phyloP scores from a whole-genome alignment of 2,888 invertebrate genomes.

The Caenorhabditis sp. region DNA sequence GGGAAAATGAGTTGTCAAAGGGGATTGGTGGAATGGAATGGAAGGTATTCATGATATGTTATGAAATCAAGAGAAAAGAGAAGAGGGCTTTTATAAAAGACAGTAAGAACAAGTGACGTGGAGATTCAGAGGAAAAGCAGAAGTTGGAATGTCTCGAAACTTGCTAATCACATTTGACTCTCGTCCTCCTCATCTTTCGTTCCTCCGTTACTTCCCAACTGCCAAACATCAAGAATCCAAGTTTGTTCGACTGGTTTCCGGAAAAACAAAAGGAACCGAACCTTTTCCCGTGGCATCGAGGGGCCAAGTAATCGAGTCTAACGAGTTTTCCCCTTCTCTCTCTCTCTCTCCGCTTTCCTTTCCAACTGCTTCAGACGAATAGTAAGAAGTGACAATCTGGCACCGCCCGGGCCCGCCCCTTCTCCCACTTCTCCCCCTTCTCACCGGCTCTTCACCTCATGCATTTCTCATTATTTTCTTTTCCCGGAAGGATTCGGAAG shows the following conservation, averaged over 20 bases:
- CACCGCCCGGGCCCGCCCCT: slow-evolving; percentile 13
- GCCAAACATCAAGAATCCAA: slow-evolving; percentile 17
- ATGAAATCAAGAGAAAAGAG: background rate
- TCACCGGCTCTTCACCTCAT: slow-evolving; percentile 41
- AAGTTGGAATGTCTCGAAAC: background rate
- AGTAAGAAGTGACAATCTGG: slow-evolving; percentile 58
- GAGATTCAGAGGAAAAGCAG: too few species aligned
- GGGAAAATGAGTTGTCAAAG: slow-evolving; percentile 30
- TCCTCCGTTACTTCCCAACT: too few species aligned
- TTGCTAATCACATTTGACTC: background rate
- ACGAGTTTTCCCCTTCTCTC: slow-evolving; percentile 11
- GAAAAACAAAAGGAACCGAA: slow-evolving; percentile 30
- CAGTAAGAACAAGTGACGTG: too few species aligned
- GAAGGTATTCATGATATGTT: background rate
- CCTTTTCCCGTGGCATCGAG: background rate
- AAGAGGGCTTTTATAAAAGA: background rate
- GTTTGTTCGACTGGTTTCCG: too few species aligned
- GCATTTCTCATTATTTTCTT: slow-evolving; percentile 60
- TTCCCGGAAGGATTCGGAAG: too few species aligned
- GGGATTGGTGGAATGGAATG: background rate
- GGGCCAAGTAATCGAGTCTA: slow-evolving; percentile 41
- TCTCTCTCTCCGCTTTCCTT: background rate
- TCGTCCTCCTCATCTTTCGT: background rate
- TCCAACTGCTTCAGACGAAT: slow-evolving; percentile 49
- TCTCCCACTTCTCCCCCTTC: background rate